phyloP scores from a whole-genome alignment of 2,113 vertebrate species.

The Sylvilagus bachmani region DNA sequence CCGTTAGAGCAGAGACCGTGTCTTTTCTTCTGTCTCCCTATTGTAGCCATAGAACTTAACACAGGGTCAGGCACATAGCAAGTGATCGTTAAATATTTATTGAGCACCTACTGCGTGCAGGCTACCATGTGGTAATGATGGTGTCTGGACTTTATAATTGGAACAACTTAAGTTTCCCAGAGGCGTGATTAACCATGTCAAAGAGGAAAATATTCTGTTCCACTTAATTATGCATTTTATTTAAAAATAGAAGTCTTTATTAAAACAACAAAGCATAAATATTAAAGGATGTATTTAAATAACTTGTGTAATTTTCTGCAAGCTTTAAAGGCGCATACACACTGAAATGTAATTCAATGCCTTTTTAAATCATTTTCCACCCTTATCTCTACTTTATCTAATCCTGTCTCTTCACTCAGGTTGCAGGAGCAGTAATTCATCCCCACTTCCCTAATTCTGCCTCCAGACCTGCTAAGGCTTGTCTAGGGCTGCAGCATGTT shows the following conservation, averaged over 20 bases:
- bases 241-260: constrained; percentile 85
- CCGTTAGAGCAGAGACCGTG: not conserved
- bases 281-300: constrained; percentile 86
- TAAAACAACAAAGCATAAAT: constrained; percentile 86
- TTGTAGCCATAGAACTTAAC: constrained; percentile 40
- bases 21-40: not conserved
- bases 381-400: constrained; percentile 54
- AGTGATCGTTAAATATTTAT: constrained; percentile 40
- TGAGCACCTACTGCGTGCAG: constrained; percentile 62
- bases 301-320: constrained; percentile 79
- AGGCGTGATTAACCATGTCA: constrained; percentile 72
- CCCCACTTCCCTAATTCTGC: constrained; percentile 51
- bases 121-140: not conserved
- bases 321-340: constrained; percentile 80
- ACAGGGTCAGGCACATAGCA: constrained; percentile 5
- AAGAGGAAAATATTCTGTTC: constrained; percentile 79
- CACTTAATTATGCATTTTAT: constrained; percentile 85
- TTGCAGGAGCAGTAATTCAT: constrained; percentile 59
- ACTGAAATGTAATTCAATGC: constrained; percentile 61
- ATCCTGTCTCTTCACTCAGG: constrained; percentile 22
- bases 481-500: not conserved
- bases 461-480: constrained; percentile 24
- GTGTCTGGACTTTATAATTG: constrained; percentile 53
- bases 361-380: constrained; percentile 58
- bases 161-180: constrained; percentile 64